A percentile compares a stretch with the other conserved stretches of the same genome.
Evolutionary conservation across 1,140 invertebrate species (phyloP).

Genomic region (Anastrepha obliqua): DNA sequence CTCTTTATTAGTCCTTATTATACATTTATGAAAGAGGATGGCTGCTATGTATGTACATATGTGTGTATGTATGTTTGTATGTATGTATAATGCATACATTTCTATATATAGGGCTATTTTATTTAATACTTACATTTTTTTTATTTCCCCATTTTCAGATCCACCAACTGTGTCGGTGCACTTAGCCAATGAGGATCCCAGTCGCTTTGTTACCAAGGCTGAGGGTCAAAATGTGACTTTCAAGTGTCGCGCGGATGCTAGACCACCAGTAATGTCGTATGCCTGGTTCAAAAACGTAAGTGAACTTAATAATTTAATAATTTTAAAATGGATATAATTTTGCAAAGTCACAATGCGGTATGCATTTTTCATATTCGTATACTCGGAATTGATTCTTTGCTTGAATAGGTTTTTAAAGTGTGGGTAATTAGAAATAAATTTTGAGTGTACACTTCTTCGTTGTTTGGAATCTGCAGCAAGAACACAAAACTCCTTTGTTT

Average conservation of each 20-base stretch:
- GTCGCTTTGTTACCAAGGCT: conserved; percentile 71
- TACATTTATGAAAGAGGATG: too few species aligned
- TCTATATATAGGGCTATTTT: background rate
- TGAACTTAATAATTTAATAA: conserved; percentile 45
- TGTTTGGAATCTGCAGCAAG: too few species aligned
- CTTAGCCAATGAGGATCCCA: conserved; percentile 74
- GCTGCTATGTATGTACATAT: background rate
- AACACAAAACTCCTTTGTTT: too few species aligned
- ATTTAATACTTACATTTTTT: background rate
- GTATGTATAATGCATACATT: background rate
- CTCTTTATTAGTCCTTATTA: conserved; percentile 21
- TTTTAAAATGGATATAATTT: too few species aligned
- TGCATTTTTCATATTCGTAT: too few species aligned
- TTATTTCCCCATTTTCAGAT: conserved; percentile 62
- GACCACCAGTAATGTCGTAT: conserved; percentile 72
- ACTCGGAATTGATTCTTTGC: too few species aligned
- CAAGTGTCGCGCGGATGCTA: conserved; percentile 73
- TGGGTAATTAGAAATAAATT: too few species aligned
- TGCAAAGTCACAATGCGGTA: too few species aligned
- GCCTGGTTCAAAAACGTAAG: conserved; percentile 75
- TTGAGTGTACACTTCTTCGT: too few species aligned
- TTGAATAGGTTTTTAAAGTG: too few species aligned
- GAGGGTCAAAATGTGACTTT: conserved; percentile 74
- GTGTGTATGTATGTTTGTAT: background rate
- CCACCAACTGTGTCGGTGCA: conserved; percentile 74